Evolutionary conservation across 2,113 vertebrate genomes (phyloP).

Genomic region (Coracopsis vasa): DNA sequence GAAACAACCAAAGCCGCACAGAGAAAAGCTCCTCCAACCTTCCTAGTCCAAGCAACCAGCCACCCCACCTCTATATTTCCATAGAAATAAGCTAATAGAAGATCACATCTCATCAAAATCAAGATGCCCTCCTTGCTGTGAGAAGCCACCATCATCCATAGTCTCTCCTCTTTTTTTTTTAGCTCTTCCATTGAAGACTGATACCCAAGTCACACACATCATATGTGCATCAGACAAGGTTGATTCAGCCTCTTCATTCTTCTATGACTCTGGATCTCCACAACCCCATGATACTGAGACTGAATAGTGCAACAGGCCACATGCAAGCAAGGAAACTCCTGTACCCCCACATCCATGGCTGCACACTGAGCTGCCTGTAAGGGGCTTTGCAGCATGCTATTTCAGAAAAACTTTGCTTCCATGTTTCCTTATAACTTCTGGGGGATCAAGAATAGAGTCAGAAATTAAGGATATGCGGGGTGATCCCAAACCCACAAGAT

Average conservation of each 20-base stretch:
- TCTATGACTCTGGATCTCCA: background rate
- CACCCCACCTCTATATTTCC: background rate
- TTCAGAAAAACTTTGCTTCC: background rate
- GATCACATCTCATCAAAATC: background rate
- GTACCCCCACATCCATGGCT: accelerated
- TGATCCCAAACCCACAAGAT: background rate
- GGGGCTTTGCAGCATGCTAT: background rate
- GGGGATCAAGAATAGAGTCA: background rate
- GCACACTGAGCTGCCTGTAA: background rate
- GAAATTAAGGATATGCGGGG: background rate
- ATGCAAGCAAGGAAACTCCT: background rate
- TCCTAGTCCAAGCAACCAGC: background rate
- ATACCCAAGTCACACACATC: background rate
- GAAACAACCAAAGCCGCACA: background rate
- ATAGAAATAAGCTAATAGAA: background rate
- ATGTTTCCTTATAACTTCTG: background rate
- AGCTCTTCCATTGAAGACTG: background rate
- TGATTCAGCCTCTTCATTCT: background rate
- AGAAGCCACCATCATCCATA: background rate
- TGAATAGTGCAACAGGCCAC: background rate
- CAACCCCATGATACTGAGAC: accelerated
- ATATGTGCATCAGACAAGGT: background rate
- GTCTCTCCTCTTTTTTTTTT: background rate
- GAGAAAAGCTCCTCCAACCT: background rate
- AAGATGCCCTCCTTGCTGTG: background rate